phyloP scores from a whole-genome alignment of 2,113 vertebrate species.

The Amphilophus citrinellus region DNA sequence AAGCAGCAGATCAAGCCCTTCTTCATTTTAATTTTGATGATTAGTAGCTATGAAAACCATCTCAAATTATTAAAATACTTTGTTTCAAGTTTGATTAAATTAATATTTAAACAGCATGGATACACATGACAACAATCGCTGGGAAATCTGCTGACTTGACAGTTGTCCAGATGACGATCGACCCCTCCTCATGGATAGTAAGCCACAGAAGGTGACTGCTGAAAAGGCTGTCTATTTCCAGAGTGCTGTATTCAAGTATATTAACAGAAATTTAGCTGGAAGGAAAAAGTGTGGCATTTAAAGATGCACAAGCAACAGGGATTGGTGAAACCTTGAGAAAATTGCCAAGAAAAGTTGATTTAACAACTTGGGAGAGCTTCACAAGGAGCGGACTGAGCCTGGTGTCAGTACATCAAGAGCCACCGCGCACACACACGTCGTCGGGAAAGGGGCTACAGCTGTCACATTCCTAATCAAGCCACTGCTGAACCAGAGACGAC shows the following conservation, averaged over 20 bases:
- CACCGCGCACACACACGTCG: no score
- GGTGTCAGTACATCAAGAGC: no score
- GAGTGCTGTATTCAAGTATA: fast-evolving
- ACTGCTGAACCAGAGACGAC: background rate
- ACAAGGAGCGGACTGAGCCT: background rate
- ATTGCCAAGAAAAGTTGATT: background rate
- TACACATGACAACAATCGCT: fast-evolving
- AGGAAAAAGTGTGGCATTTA: background rate
- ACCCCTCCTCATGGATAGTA: background rate
- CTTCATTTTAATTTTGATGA: no score
- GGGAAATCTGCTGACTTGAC: background rate
- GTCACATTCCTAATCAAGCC: background rate
- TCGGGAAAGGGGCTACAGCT: background rate
- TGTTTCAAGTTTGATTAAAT: no score
- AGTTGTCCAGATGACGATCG: background rate
- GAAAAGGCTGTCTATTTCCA: background rate
- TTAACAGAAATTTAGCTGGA: background rate
- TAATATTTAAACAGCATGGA: background rate
- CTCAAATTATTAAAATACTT: no score
- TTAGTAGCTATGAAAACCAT: no score
- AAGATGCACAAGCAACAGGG: background rate
- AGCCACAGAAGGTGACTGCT: background rate
- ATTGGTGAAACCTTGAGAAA: background rate
- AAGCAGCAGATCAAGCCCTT: no score
- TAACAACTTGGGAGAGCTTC: background rate